Evolutionary conservation across 2,113 vertebrate species (phyloP), one percentile per base, ranked within the genome.

Genomic region (Lophochroa leadbeateri): DNA sequence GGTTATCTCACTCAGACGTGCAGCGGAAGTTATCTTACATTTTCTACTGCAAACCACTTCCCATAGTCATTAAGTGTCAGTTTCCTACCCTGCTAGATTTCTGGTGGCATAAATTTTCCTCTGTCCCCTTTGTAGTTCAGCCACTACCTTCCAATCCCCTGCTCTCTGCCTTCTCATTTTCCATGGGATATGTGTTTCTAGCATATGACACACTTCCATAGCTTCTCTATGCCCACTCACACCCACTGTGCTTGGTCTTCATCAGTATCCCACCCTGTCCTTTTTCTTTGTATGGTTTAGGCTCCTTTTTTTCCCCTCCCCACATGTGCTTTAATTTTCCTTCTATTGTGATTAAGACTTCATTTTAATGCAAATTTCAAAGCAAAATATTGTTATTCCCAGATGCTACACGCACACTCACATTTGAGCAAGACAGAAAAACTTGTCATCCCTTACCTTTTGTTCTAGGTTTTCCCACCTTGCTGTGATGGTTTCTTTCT

Each of bases 331-430:
- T 86, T 94, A 15, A 61, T 93, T 94, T 92, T 70, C 29, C 24
- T 89, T 92, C 78, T 89, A 52, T n/a, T 79, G 53, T 55, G 50
- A 95, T 95, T 76, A 96, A 92, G 60, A 58, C 55, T 96, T 91
- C 43, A 92, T 96, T 97, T 91, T 71, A 90, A 96, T 95, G 68
- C 76, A 94, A 92, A 96, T 92, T 91, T 67, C 53, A 81, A 84
- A 65, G 35, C 46, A 91, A 85, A 70, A 84, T 57, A 81, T 75
- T 82, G 43, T 44, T 86, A 94, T 77, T 91, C 71, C 65, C 89
- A 61, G 49, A 71, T 91, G 74, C 50, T 41, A 55, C 64, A 67
- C 49, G 50, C 39, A 63, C 65, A 72, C 33, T 88, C 44, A n/a
- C 27, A 57, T 78, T 82, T 88, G 68, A 86, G 94, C 57, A 86